Evolutionary conservation across 1,140 invertebrate genomes (phyloP), one percentile per base, ranked within the genome.

Genomic region (Hycleus cichorii): DNA sequence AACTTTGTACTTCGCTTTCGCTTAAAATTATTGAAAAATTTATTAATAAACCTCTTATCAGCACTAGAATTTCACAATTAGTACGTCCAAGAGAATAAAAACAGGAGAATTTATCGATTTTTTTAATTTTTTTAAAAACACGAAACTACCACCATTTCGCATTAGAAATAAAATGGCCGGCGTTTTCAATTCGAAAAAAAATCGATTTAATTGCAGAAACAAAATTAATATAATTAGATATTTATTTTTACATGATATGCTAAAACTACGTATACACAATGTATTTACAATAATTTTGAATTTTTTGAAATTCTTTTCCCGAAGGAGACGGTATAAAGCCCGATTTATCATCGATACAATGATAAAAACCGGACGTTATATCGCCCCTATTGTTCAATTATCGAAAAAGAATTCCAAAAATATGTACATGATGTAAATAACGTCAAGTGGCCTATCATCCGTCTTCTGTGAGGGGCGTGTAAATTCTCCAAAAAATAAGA

Each of bases 401-500:
- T 60, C 54, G 55, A 51, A 48, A 8, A 52, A 32, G 32, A 32
- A 32, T 32, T 7, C 32, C 32, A 32, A 7, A 18, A 32, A 32
- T 32, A 32, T 51, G 61, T 57, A 65, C 66, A 67, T 62, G 54
- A 64, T 47, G 63, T 65, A 67, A 67, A 67, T 67, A 67, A 55
- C 66, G 54, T 60, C 44, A 58, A 63, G 57, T 64, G 66, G 66
- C 57, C 57, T 59, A 49, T 38, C 12, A 58, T 58, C 59, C 61
- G 44, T 55, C 66, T 67, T 67, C 54, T 64, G 66, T 67, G 66
- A 67, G 66, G 66, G 60, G 66, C 42, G 24, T 58, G 44, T 56
- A 7, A 5, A 32, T 32, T 32, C 7, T 32, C 32, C 32, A 2
- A 0, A 7, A 5, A 32, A 32, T 7, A 32, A 18, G 18, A 18